These are phyloP conservation scores for Nasonovia ribisnigri DNA, from an alignment of 2,888 invertebrate genomes.

Conservation along the genomic window DNA sequence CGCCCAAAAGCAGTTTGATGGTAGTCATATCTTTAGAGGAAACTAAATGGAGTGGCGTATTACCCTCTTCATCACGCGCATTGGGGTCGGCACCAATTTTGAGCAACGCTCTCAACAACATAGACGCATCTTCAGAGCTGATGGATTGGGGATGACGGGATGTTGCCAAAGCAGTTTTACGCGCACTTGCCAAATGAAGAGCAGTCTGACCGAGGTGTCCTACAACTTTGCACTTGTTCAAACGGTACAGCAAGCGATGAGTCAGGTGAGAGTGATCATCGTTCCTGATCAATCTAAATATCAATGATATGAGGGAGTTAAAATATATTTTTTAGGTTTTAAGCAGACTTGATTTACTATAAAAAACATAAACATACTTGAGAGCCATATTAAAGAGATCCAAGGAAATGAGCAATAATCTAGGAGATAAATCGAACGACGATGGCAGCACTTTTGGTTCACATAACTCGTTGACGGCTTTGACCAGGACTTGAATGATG, in stretches of 20 bases:
- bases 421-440: constrained; percentile 47
- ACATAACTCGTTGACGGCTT: constrained; percentile 75
- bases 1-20: constrained; percentile 76
- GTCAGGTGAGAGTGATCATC: constrained; percentile 69
- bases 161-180: constrained; percentile 77
- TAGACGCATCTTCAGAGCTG: constrained; percentile 80
- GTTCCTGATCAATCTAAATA: constrained; percentile 69
- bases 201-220: constrained; percentile 79
- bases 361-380: constrained; percentile 30
- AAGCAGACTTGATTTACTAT: constrained; percentile 70
- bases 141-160: constrained; percentile 78
- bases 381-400: constrained; percentile 64
- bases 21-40: constrained; percentile 80
- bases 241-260: constrained; percentile 67
- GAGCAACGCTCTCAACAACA: constrained; percentile 77
- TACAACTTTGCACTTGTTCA: constrained; percentile 74
- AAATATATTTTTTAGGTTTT: background rate
- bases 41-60: constrained; percentile 89
- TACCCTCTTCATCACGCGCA: constrained; percentile 84
- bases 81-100: constrained; percentile 87
- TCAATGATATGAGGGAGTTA: background rate
- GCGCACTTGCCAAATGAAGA: constrained; percentile 87
- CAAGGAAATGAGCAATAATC: constrained; percentile 63
- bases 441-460: constrained; percentile 69
- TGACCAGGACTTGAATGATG: constrained; percentile 72